Evolutionary conservation across 2,888 invertebrate genomes (phyloP), one percentile per base, ranked within the genome.

Genomic region (Dusona sp.): DNA sequence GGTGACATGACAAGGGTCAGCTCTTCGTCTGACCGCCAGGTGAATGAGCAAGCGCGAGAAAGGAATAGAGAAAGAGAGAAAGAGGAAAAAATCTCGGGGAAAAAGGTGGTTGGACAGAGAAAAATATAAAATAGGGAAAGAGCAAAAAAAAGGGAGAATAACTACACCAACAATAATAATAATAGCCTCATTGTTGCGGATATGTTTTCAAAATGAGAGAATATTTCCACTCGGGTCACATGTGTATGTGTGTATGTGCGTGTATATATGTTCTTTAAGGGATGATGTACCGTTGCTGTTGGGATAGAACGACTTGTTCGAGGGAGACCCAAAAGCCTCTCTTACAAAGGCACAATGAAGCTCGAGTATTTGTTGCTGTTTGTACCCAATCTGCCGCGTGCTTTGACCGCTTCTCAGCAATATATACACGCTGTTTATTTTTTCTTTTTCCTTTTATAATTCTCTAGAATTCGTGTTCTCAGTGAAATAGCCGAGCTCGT

Each of bases 121-220:
- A 64, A 16, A 54, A 65, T n/a, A 36, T 61, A 45, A 64, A 57
- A 74, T 67, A 29, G 64, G 72, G 74, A 73, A 25, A 73, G 36
- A 68, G 29, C 67, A 79, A 78, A 79, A 83, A 82, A 75, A 86
- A 84, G 75, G 54, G 84, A 61, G 84, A 88, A 87, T 86, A 90
- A 91, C 85, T 82, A 89, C 90, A 89, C 85, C 88, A 88, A 87
- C 89, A 88, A 91, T 90, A 91, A 93, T 93, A 91, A 92, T 92
- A 91, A 93, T 93, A 93, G 92, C 89, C 90, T 92, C 90, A 93
- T 94, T 94, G 94, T 94, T 94, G 94, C 90, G 93, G 93, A 93
- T 92, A 92, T 94, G 94, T 94, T 94, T 94, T 93, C 89, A 91
- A 93, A 94, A 94, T 93, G 92, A 92, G 92, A 90, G 92, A 89